phyloP scores from a whole-genome alignment of 1,140 invertebrate species.

The Leptopilina boulardi region DNA sequence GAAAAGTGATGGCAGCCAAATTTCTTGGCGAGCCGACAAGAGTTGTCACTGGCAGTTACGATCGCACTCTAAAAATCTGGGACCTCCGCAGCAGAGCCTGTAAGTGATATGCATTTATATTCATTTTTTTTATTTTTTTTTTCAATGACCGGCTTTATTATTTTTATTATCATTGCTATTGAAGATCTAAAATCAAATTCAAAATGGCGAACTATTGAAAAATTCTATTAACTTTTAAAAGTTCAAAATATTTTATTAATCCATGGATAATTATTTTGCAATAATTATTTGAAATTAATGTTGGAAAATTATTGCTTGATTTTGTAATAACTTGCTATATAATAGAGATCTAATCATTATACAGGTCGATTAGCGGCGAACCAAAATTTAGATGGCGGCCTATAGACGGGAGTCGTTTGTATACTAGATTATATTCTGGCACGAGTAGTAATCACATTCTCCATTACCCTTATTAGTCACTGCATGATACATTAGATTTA shows the following conservation, averaged over 20 bases:
- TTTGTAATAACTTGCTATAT: constrained; percentile 12
- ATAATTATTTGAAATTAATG: too few relatives aligned
- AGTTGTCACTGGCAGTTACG: constrained; percentile 95
- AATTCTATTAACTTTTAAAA: too few relatives aligned
- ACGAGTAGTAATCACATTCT: constrained; percentile 65
- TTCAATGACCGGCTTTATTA: neutral
- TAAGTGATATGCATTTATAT: constrained; percentile 79
- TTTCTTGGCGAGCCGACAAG: constrained; percentile 92
- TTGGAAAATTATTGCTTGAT: constrained; percentile 1
- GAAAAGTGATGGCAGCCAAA: constrained; percentile 95
- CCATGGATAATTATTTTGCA: too few relatives aligned
- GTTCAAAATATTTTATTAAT: too few relatives aligned
- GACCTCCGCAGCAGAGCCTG: constrained; percentile 94
- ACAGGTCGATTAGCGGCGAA: constrained; percentile 6
- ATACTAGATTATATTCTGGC: constrained; percentile 36
- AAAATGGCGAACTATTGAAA: too few relatives aligned
- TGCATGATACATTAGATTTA: constrained; percentile 66
- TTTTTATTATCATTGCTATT: too few relatives aligned
- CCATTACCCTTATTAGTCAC: constrained; percentile 70
- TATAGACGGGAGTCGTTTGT: constrained; percentile 1
- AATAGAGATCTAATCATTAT: constrained; percentile 18
- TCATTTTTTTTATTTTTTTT: neutral
- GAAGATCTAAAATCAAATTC: too few relatives aligned
- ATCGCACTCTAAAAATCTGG: constrained; percentile 98
- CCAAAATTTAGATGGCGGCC: constrained; percentile 29